Percentiles rank a stretch among this genome's conserved stretches.
Conservation (phyloP, 2,113 vertebrate species). For the Antigone vipio region DNA sequence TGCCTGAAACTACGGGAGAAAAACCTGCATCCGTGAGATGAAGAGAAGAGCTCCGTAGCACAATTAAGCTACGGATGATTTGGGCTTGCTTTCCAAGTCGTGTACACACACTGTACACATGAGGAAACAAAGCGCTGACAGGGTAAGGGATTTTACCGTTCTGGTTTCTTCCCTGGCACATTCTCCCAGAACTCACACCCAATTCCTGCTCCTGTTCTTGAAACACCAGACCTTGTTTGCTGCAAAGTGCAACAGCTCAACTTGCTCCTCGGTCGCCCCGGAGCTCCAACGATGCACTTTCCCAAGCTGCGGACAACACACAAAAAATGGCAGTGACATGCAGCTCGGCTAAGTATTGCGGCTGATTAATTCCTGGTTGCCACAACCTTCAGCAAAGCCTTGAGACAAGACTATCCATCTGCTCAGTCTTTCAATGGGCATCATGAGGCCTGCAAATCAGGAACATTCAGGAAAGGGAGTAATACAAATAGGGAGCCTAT, state of each 20-base stretch:
- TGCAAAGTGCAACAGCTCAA: not conserved
- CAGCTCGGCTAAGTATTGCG: not conserved
- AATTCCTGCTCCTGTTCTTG: not conserved
- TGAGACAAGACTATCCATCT: not conserved
- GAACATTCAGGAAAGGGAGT: constrained; percentile 4
- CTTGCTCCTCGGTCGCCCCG: not conserved
- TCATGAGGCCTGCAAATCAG: not conserved
- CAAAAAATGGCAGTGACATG: fast-evolving
- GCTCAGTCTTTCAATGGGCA: not conserved
- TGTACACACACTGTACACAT: fast-evolving
- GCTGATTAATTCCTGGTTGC: not conserved
- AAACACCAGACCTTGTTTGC: not conserved
- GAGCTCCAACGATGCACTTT: not conserved
- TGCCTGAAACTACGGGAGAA: not conserved
- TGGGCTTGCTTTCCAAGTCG: not conserved
- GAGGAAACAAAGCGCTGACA: not conserved
- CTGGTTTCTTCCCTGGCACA: not conserved
- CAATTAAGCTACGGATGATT: not conserved
- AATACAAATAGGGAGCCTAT: not conserved
- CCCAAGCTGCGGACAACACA: not conserved
- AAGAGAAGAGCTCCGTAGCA: not conserved
- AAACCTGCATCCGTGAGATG: not conserved
- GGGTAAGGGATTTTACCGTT: not conserved
- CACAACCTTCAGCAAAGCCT: not conserved
- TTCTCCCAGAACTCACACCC: not conserved